A percentile compares a stretch with the other conserved stretches of the same genome.
Conservation (phyloP, 23 tunicate genomes). For the Phallusia fumigata region DNA sequence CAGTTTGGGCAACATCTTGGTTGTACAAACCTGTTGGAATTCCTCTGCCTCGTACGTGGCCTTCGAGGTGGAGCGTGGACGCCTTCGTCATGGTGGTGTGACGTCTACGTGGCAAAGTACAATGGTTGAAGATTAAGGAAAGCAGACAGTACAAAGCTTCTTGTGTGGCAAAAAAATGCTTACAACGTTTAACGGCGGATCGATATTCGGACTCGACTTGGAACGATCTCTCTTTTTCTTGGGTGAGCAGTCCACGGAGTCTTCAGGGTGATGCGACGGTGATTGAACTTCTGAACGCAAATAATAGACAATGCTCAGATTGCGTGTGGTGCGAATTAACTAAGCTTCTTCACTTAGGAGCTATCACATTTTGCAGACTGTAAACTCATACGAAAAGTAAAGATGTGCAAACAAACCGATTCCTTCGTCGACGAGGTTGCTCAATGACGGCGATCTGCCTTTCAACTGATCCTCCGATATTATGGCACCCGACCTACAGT, state of each 20-base stretch:
- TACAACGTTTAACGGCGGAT: background rate
- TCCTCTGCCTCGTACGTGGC: constrained; percentile 22
- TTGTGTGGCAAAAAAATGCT: background rate
- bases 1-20: too few species aligned
- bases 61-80: constrained; percentile 32
- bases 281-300: background rate
- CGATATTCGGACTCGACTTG: constrained; percentile 25
- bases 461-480: background rate
- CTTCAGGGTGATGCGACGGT: background rate
- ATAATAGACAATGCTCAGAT: background rate
- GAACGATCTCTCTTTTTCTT: background rate
- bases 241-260: background rate
- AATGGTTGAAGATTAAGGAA: background rate
- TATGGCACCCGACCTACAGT: background rate
- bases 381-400: too few species aligned
- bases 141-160: background rate
- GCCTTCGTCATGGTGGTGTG: background rate
- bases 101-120: background rate
- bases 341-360: too few species aligned
- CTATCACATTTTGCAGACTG: too few species aligned
- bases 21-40: constrained; percentile 44
- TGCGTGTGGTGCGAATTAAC: background rate
- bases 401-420: constrained; percentile 8
- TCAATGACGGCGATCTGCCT: constrained; percentile 38
- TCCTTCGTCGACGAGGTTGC: constrained; percentile 31